These are phyloP conservation scores for Drosophila tsacasi DNA, from an alignment of 1,140 invertebrate species.

Conservation along the genomic window DNA sequence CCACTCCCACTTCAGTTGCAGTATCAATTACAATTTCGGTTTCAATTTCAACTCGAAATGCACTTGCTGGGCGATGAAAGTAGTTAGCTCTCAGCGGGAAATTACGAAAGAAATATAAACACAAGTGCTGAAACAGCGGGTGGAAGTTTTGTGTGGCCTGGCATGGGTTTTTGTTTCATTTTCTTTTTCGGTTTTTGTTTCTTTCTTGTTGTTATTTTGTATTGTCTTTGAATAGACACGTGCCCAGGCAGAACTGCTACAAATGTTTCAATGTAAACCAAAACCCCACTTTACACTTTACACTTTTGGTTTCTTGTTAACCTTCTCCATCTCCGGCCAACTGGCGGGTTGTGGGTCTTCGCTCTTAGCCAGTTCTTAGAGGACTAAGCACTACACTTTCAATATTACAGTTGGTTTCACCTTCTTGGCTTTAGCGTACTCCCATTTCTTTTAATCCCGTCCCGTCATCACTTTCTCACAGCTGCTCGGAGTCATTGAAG, in stretches of 20 bases:
- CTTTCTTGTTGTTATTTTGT: conserved; percentile 13
- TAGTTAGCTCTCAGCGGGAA: conserved; percentile 12
- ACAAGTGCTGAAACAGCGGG: conserved; percentile 13
- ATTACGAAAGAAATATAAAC: conserved; percentile 22
- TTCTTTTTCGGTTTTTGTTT: conserved; percentile 6
- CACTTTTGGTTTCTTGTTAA: conserved; percentile 14
- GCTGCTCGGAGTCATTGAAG: conserved; percentile 16
- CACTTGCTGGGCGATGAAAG: conserved; percentile 60
- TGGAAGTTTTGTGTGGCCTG: conserved; percentile 9
- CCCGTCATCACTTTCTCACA: conserved; percentile 33
- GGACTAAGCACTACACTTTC: conserved; percentile 55
- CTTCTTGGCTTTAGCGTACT: conserved; percentile 23
- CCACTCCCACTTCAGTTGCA: conserved; percentile 10
- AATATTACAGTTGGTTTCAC: conserved; percentile 53
- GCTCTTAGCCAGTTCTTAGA: conserved; percentile 40
- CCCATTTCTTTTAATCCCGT: conserved; percentile 54
- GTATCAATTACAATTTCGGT: conserved; percentile 42
- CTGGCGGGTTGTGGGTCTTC: conserved; percentile 45
- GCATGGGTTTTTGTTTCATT: conserved; percentile 1
- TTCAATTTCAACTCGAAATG: conserved; percentile 55
- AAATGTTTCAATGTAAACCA: conserved; percentile 33
- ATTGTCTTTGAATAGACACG: conserved; percentile 43
- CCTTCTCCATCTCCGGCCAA: conserved; percentile 1
- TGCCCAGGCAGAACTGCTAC: conserved; percentile 47
- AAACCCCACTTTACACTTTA: conserved; percentile 7